Conservation (phyloP, 2,113 vertebrate species). For the Cromileptes altivelis region DNA sequence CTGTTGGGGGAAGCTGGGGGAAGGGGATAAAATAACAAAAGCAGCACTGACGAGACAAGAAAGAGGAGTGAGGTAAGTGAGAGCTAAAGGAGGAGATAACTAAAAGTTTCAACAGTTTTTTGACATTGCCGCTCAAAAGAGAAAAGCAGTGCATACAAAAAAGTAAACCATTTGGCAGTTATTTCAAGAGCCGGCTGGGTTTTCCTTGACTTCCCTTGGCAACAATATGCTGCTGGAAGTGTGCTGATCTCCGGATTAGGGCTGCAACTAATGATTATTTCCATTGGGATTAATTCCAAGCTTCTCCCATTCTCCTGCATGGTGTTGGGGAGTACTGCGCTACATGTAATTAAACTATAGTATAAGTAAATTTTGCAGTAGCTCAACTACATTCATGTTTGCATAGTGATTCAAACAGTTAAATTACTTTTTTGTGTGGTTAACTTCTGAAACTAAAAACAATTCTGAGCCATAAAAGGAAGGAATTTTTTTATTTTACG, state of each 20-base stretch:
- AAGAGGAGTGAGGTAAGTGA: not conserved
- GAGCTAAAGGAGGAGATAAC: not conserved
- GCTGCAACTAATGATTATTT: no score
- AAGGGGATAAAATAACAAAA: not conserved
- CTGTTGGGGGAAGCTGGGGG: not conserved
- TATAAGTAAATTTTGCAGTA: no score
- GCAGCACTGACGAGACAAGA: not conserved
- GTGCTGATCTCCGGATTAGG: not conserved
- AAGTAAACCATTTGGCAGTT: not conserved
- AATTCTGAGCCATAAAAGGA: no score
- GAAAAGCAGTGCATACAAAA: not conserved
- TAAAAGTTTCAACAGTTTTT: not conserved
- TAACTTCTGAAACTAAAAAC: no score
- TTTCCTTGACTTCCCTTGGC: not conserved
- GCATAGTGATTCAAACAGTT: no score
- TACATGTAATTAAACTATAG: no score
- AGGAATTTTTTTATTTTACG: no score
- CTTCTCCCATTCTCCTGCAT: no score
- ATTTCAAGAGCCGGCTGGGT: not conserved
- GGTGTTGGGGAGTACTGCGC: no score
- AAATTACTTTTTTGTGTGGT: no score
- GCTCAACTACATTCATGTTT: no score
- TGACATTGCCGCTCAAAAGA: not conserved
- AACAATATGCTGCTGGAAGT: not conserved
- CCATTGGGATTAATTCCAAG: no score